phyloP scores from a whole-genome alignment of 2,797 vertebrate genomes.

The Yasuhikotakia modesta region DNA sequence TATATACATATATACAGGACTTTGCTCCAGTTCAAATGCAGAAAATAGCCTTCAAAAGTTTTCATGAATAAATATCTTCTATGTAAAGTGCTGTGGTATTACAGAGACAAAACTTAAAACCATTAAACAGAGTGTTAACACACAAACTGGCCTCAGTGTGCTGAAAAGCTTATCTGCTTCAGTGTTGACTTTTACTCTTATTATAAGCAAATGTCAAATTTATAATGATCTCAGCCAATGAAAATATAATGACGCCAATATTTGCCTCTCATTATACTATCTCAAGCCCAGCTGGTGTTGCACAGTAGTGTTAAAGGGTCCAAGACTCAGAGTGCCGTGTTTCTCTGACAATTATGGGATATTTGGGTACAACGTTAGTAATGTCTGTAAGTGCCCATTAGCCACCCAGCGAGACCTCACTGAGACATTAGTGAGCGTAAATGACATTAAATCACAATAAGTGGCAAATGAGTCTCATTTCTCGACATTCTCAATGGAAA shows the following conservation, averaged over 20 bases:
- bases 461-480: neutral
- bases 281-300: neutral
- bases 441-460: neutral
- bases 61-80: neutral
- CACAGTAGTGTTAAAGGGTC: neutral
- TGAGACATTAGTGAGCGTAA: neutral
- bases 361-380: neutral
- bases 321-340: neutral
- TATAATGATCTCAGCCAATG: slow-evolving; percentile 11
- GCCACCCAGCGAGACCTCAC: neutral
- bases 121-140: neutral
- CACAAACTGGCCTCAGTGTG: slow-evolving; percentile 4
- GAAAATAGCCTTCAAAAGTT: neutral
- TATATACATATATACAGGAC: too few relatives aligned
- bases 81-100: neutral
- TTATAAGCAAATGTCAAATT: slow-evolving; percentile 8
- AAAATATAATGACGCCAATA: slow-evolving; percentile 14
- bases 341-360: neutral
- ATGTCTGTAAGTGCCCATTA: neutral
- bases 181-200: neutral
- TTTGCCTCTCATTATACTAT: slow-evolving; percentile 27
- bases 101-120: neutral
- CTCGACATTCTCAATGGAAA: neutral
- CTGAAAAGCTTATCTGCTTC: slow-evolving; percentile 25
- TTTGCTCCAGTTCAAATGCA: too few relatives aligned